Conservation (phyloP, 2,113 vertebrate genomes). For the Takifugu bimaculatus region DNA sequence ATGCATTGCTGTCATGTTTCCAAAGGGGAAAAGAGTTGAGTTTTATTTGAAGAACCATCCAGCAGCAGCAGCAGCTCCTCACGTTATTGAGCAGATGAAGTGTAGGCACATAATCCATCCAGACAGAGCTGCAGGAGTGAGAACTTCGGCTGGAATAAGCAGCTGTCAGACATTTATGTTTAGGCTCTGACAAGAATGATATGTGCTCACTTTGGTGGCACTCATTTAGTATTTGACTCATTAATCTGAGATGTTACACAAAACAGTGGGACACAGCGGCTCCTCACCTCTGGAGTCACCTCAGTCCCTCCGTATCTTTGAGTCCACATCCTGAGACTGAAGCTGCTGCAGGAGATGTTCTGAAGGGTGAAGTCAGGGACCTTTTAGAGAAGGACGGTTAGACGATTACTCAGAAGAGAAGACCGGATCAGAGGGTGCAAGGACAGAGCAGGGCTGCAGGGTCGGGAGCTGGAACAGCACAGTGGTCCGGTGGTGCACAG, state of each 20-base stretch:
- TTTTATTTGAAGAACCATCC: background rate
- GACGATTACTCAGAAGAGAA: no score
- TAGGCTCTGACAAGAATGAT: conserved; percentile 11
- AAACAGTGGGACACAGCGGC: background rate
- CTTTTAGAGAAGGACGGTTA: no score
- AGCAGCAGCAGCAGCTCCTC: background rate
- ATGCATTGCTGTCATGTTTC: conserved; percentile 14
- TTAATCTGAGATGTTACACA: conserved; percentile 43
- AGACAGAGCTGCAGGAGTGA: background rate
- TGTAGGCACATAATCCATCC: background rate
- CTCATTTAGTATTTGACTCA: conserved; percentile 23
- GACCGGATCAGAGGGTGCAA: no score
- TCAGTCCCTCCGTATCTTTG: no score
- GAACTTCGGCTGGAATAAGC: background rate
- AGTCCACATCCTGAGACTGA: no score
- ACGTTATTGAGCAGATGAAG: background rate
- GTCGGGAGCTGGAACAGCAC: no score
- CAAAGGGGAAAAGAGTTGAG: conserved; percentile 7
- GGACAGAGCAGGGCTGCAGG: no score
- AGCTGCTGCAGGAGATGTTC: no score
- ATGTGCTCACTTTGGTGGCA: conserved; percentile 43
- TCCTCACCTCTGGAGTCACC: no score
- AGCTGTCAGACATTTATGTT: no score
- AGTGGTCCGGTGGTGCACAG: no score
- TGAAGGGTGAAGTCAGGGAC: no score